Evolutionary conservation across 2,113 vertebrate genomes (phyloP).

Genomic region (Alaudala cheleensis): DNA sequence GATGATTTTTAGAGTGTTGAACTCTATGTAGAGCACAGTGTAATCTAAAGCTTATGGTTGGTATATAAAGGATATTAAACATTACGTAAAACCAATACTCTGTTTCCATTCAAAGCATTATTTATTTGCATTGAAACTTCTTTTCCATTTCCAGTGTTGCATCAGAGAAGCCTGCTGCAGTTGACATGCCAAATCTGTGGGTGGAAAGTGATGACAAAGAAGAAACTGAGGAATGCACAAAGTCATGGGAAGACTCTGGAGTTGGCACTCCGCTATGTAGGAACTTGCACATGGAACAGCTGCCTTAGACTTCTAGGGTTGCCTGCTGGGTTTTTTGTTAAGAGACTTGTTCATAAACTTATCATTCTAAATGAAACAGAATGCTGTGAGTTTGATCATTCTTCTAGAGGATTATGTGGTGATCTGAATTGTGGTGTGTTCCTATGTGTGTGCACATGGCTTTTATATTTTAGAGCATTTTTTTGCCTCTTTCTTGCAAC

Average conservation of each 20-base stretch:
- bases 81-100: not conserved
- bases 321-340: not conserved
- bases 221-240: constrained; percentile 1
- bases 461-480: constrained; percentile 53
- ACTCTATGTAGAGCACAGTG: fast-evolving
- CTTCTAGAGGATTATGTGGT: constrained; percentile 43
- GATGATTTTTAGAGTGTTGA: not conserved
- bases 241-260: constrained; percentile 43
- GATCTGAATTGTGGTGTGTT: constrained; percentile 41
- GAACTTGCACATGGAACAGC: constrained; percentile 55
- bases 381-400: constrained; percentile 63
- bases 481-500: constrained; percentile 36
- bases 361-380: constrained; percentile 47
- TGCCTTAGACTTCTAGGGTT: constrained; percentile 61
- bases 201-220: constrained; percentile 26
- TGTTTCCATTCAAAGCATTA: not conserved
- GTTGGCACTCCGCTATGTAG: constrained; percentile 16
- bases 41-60: not conserved
- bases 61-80: not conserved
- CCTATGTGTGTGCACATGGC: constrained; percentile 29
- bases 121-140: not conserved
- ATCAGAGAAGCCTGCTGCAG: constrained; percentile 46
- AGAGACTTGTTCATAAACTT: constrained; percentile 17
- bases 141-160: not conserved
- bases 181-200: constrained; percentile 51